Evolutionary conservation across 1,140 invertebrate species (phyloP).

Genomic region (Pseudachorutes palmiensis): DNA sequence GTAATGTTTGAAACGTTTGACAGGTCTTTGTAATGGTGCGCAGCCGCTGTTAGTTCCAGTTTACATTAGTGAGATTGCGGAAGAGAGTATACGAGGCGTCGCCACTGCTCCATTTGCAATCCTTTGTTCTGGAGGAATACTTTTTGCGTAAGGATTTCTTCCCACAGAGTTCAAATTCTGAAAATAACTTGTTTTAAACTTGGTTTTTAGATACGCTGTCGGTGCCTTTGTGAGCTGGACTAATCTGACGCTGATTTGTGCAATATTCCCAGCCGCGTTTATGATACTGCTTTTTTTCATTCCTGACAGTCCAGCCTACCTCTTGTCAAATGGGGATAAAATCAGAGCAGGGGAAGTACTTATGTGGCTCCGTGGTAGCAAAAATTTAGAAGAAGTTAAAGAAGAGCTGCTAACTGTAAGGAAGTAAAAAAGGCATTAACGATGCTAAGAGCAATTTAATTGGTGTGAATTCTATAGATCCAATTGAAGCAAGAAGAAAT

Average conservation of each 20-base stretch:
- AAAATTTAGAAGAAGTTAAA: neutral
- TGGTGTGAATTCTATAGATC: too few species aligned
- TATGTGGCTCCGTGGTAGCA: neutral
- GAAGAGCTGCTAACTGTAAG: neutral
- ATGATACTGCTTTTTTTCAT: neutral
- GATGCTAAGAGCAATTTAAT: too few species aligned
- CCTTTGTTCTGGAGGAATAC: neutral
- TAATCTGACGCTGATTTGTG: neutral
- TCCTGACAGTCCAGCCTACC: neutral
- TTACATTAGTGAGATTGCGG: neutral
- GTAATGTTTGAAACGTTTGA: too few species aligned
- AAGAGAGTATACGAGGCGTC: neutral
- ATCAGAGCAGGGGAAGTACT: neutral
- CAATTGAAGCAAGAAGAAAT: too few species aligned
- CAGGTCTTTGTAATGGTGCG: neutral
- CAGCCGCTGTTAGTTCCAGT: neutral
- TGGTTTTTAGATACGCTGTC: neutral
- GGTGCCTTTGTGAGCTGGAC: neutral
- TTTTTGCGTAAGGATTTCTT: neutral
- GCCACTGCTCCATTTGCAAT: neutral
- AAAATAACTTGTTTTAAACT: neutral
- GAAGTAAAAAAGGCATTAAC: neutral
- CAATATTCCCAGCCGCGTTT: neutral
- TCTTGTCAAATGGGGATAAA: neutral
- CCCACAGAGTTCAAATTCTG: too few species aligned